These are phyloP conservation scores for Smithornis capensis DNA, from an alignment of 2,113 vertebrate species.

Conservation along the genomic window DNA sequence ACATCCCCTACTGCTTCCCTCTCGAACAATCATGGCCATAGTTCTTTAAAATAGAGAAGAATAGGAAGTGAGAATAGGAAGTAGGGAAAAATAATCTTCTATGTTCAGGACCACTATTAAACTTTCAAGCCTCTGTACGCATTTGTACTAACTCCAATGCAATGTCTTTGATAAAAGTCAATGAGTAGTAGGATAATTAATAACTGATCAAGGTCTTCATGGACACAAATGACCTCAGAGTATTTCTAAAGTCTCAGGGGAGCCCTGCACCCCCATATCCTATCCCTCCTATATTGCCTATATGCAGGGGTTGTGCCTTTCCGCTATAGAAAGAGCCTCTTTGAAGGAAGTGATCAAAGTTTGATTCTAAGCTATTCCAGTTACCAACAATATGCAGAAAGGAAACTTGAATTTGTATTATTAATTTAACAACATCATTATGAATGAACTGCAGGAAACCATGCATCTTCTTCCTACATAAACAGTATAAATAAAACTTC, in stretches of 20 bases:
- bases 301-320: neutral
- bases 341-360: neutral
- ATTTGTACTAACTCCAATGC: neutral
- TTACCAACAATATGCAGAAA: neutral
- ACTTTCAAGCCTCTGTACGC: neutral
- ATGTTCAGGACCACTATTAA: neutral
- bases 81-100: neutral
- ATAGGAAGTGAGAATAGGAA: neutral
- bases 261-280: neutral
- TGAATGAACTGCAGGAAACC: conserved; percentile 20
- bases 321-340: neutral
- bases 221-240: neutral
- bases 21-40: no score
- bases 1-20: neutral
- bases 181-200: neutral
- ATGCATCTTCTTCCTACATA: conserved; percentile 34
- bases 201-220: neutral
- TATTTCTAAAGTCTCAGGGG: neutral
- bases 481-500: conserved; percentile 23
- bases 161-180: neutral
- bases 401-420: neutral
- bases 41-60: neutral
- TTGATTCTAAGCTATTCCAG: neutral
- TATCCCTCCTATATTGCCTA: no score
- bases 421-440: neutral